Conservation (phyloP, 2,113 vertebrate species). For the Pseudorasbora parva region DNA sequence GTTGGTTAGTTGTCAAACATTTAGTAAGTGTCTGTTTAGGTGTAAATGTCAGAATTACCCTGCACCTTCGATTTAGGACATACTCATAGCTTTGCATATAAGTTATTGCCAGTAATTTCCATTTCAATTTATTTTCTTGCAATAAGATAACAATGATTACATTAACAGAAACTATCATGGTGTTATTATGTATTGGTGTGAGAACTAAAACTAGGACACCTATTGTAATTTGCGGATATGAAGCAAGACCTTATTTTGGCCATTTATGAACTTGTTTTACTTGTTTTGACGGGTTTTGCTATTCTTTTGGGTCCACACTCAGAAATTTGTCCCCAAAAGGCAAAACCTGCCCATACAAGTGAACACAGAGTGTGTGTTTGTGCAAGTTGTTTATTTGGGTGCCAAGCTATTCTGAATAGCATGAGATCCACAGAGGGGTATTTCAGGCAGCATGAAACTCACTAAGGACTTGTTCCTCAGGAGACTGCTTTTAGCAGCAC, state of each 20-base stretch:
- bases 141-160: background rate
- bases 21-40: slow-evolving; percentile 4
- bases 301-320: background rate
- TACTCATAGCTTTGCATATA: background rate
- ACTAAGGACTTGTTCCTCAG: slow-evolving; percentile 15
- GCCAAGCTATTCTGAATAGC: slow-evolving; percentile 37
- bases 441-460: slow-evolving; percentile 29
- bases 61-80: background rate
- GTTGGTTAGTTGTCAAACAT: slow-evolving; percentile 7
- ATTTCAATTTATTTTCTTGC: background rate
- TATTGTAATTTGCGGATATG: background rate
- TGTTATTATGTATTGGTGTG: background rate
- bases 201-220: too few species aligned
- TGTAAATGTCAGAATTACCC: background rate
- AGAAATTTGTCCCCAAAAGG: background rate
- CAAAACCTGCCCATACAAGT: background rate
- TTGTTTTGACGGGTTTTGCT: background rate
- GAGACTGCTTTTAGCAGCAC: slow-evolving; percentile 32
- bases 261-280: background rate
- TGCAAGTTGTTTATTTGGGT: slow-evolving; percentile 22
- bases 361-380: slow-evolving; percentile 5
- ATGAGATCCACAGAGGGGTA: slow-evolving; percentile 36
- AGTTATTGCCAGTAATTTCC: background rate
- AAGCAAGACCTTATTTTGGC: background rate
- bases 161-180: background rate